phyloP scores from a whole-genome alignment of 2,888 invertebrate genomes.

The Phoenoteleia sp. region DNA sequence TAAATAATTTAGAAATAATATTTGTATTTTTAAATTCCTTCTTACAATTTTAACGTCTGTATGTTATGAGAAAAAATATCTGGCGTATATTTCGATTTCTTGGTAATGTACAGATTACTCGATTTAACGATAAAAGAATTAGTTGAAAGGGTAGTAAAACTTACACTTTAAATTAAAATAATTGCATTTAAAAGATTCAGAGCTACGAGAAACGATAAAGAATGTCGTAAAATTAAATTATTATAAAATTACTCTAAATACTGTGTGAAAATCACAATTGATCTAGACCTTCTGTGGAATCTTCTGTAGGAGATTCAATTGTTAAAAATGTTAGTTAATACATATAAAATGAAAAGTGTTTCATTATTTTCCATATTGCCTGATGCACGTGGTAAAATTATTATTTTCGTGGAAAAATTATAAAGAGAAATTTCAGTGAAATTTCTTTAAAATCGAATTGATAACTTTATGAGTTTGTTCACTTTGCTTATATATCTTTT shows the following conservation, averaged over 20 bases:
- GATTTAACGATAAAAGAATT: too few species aligned
- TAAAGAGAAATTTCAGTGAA: slow-evolving; percentile 26
- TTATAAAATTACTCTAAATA: neutral
- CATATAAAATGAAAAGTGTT: neutral
- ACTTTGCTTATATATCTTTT: slow-evolving; percentile 2
- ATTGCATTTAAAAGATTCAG: neutral
- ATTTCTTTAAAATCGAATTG: slow-evolving; percentile 26
- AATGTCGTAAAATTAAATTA: neutral
- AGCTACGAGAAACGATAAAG: neutral
- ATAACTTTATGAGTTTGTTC: slow-evolving; percentile 32
- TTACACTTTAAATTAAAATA: neutral
- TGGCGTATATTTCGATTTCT: too few species aligned
- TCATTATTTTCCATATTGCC: too few species aligned
- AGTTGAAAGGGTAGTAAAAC: too few species aligned
- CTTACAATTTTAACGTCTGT: too few species aligned
- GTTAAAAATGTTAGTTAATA: neutral
- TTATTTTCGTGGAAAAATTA: neutral
- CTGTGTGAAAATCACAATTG: neutral
- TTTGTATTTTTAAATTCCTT: too few species aligned
- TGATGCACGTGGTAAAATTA: neutral
- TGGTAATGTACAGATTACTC: too few species aligned
- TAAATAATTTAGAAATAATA: too few species aligned
- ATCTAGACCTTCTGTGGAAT: neutral
- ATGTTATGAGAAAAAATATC: too few species aligned
- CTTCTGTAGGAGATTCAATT: neutral